Conservation (phyloP, 2,113 vertebrate genomes). For the Oostethus manadensis region DNA sequence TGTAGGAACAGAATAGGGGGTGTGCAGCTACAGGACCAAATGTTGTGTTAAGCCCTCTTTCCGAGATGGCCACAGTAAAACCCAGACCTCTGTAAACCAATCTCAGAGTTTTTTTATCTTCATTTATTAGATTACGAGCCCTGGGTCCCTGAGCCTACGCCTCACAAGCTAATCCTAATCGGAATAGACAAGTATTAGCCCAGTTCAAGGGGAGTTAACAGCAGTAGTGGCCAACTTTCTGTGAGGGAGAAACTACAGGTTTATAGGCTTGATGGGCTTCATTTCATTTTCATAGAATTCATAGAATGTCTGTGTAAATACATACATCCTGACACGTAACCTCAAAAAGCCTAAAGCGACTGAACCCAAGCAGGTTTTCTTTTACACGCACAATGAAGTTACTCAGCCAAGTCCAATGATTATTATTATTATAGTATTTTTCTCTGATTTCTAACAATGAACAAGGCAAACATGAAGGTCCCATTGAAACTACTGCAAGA, state of each 20-base stretch:
- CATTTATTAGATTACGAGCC: constrained; percentile 84
- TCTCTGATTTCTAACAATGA: constrained; percentile 67
- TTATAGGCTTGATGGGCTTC: constrained; percentile 51
- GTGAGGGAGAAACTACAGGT: constrained; percentile 65
- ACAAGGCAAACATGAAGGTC: constrained; percentile 68
- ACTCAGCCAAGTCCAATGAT: constrained; percentile 69
- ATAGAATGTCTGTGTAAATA: constrained; percentile 70
- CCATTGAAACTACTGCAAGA: constrained; percentile 68
- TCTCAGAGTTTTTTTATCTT: constrained; percentile 81
- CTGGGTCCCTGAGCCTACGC: constrained; percentile 73
- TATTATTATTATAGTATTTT: constrained; percentile 72
- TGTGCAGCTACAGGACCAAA: constrained; percentile 67
- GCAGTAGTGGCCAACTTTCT: constrained; percentile 65
- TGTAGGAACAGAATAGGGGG: constrained; percentile 42
- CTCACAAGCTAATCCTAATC: constrained; percentile 82
- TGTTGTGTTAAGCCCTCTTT: constrained; percentile 82
- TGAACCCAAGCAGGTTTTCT: constrained; percentile 65
- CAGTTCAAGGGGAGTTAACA: constrained; percentile 74
- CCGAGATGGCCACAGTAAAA: constrained; percentile 79
- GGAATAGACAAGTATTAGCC: constrained; percentile 81
- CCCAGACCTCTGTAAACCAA: constrained; percentile 83
- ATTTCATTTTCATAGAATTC: constrained; percentile 66
- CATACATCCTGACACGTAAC: constrained; percentile 69
- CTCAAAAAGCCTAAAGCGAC: constrained; percentile 68
- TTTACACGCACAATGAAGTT: constrained; percentile 67